Conservation (phyloP, 2,113 vertebrate genomes). For the Pomatorhinus ruficollis region DNA sequence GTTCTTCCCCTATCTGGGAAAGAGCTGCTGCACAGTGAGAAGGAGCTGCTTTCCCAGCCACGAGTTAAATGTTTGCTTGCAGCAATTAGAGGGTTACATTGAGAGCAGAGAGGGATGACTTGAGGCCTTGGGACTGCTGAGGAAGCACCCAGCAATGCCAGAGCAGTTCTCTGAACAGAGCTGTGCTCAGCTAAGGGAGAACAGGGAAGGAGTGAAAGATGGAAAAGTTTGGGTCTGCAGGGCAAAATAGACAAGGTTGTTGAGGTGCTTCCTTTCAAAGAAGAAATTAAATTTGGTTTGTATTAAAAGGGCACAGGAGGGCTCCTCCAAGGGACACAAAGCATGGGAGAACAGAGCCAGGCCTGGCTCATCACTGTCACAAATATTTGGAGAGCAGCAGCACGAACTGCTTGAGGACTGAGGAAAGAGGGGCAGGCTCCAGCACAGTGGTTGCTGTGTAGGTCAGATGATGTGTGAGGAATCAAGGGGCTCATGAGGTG, state of each 20-base stretch:
- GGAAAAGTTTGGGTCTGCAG: background rate
- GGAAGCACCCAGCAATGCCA: background rate
- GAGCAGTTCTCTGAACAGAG: background rate
- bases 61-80: background rate
- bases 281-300: background rate
- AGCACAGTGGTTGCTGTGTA: accelerated
- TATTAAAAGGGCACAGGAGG: background rate
- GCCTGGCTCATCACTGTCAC: background rate
- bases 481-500: background rate
- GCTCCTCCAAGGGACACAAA: background rate
- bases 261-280: background rate
- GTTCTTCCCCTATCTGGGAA: background rate
- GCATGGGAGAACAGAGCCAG: accelerated
- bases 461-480: background rate
- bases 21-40: background rate
- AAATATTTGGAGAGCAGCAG: background rate
- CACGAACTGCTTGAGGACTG: accelerated
- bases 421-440: background rate
- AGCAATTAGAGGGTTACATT: background rate
- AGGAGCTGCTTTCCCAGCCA: background rate
- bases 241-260: background rate
- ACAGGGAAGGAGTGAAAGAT: background rate
- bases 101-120: background rate
- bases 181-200: background rate
- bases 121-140: background rate